Evolutionary conservation across 2,797 vertebrate genomes (phyloP), one percentile per base, ranked within the genome.

Genomic region (Picus viridis): DNA sequence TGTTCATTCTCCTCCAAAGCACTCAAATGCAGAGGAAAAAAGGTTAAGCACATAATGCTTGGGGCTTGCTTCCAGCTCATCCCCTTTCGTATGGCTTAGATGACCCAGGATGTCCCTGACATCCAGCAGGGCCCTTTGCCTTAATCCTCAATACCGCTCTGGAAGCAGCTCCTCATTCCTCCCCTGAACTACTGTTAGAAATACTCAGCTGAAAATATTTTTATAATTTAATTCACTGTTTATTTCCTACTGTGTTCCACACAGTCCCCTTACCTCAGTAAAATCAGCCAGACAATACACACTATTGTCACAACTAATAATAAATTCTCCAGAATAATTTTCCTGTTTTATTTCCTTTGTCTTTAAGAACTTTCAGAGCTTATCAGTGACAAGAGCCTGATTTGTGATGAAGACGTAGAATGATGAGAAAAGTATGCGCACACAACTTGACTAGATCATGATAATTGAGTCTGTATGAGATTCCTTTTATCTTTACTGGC

Each of bases 21-120:
- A 73, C 79, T 81, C 17, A 45, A 92, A 86, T 83, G 43, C 57
- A 86, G 73, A 86, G 64, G 43, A 88, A 75, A 86, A 95, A 93
- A 85, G 43, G 79, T 93, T 96, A 96, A 95, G 83, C 23, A 81
- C 84, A 90, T 93, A 94, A 96, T 93, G 17, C 86, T 76, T 61
- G 34, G 59, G 91, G 79, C 87, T 73, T 93, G 61, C 57, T 88
- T 79, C 61, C 41, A 91, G 83, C 71, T 94, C 88, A 94, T 95
- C 64, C 39, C 63, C 57, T 76, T 88, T 78, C 86, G 89, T 76
- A 95, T 23, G 62, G 43, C 72, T 96, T 92, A 89, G 70, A 54
- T 87, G 92, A 94, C 86, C 86, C 75, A 85, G 20, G 59, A 92
- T 94, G 78, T 86, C 82, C 82, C 84, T 86, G 76, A 69, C 34